phyloP scores from a whole-genome alignment of 2,113 vertebrate genomes.

The Panthera leo region DNA sequence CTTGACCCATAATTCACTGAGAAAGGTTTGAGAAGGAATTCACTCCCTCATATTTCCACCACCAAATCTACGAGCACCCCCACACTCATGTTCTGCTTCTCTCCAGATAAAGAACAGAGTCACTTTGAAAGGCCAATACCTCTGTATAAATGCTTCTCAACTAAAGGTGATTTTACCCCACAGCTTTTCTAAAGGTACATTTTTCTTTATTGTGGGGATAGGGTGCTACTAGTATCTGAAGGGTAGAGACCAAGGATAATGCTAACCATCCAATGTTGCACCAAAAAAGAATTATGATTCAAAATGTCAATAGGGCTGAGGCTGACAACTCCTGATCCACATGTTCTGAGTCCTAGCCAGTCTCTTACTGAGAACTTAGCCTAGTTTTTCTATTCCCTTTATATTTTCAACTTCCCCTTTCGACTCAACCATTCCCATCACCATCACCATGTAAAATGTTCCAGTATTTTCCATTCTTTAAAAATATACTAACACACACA shows the following conservation, averaged over 20 bases:
- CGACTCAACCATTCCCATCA: not conserved
- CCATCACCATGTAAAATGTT: not conserved
- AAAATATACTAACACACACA: not conserved
- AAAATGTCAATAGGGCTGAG: not conserved
- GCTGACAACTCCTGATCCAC: not conserved
- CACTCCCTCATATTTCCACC: not conserved
- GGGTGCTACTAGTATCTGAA: not conserved
- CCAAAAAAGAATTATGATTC: not conserved
- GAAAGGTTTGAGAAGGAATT: not conserved
- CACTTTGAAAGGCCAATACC: not conserved
- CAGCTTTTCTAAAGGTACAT: not conserved
- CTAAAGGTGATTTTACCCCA: not conserved
- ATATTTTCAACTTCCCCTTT: not conserved
- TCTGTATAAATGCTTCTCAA: not conserved
- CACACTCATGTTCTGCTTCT: not conserved
- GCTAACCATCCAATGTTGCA: not conserved
- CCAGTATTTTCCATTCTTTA: not conserved
- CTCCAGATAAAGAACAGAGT: not conserved
- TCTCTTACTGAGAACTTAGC: not conserved
- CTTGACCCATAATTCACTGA: not conserved
- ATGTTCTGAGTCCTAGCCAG: not conserved
- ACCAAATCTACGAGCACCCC: not conserved
- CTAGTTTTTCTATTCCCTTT: not conserved
- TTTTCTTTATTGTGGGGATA: not conserved
- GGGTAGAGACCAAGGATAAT: not conserved